These are phyloP conservation scores for Drosophila ercepeae DNA, from an alignment of 1,140 invertebrate genomes.

Conservation along the genomic window DNA sequence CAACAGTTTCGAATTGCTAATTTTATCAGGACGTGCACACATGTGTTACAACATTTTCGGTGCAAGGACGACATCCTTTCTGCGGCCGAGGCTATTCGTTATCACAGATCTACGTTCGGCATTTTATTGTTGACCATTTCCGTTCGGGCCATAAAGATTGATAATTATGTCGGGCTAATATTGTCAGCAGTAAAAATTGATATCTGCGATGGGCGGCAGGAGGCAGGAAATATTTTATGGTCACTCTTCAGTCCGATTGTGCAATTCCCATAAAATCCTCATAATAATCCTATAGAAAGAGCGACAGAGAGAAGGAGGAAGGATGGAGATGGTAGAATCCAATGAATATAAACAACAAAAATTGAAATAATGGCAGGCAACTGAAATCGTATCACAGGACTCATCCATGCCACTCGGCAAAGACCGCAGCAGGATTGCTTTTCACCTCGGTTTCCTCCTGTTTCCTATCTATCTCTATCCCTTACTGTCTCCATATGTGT, in stretches of 20 bases:
- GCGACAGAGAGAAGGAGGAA: too few relatives aligned
- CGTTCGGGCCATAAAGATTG: slow-evolving; percentile 66
- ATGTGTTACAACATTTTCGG: slow-evolving; percentile 41
- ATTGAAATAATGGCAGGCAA: slow-evolving; percentile 71
- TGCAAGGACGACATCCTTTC: slow-evolving; percentile 36
- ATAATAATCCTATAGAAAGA: slow-evolving; percentile 19
- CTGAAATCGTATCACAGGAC: slow-evolving; percentile 53
- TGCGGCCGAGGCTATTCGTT: slow-evolving; percentile 41
- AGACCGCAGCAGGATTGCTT: slow-evolving; percentile 38
- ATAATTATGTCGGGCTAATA: slow-evolving; percentile 78
- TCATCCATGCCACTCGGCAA: slow-evolving; percentile 29
- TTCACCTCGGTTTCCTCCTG: slow-evolving; percentile 10
- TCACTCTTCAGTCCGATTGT: slow-evolving; percentile 31
- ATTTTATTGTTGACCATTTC: slow-evolving; percentile 68
- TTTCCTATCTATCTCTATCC: slow-evolving; percentile 10
- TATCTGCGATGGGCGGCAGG: slow-evolving; percentile 37
- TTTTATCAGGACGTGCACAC: slow-evolving; percentile 68
- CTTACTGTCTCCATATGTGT: neutral
- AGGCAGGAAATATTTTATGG: slow-evolving; percentile 38
- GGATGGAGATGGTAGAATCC: slow-evolving; percentile 24
- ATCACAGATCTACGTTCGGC: slow-evolving; percentile 34
- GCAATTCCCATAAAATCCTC: slow-evolving; percentile 57
- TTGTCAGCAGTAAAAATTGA: slow-evolving; percentile 71
- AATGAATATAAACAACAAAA: slow-evolving; percentile 80
- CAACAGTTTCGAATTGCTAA: slow-evolving; percentile 77